Conservation (phyloP, 2,113 vertebrate species). For the Poecilia latipinna region DNA sequence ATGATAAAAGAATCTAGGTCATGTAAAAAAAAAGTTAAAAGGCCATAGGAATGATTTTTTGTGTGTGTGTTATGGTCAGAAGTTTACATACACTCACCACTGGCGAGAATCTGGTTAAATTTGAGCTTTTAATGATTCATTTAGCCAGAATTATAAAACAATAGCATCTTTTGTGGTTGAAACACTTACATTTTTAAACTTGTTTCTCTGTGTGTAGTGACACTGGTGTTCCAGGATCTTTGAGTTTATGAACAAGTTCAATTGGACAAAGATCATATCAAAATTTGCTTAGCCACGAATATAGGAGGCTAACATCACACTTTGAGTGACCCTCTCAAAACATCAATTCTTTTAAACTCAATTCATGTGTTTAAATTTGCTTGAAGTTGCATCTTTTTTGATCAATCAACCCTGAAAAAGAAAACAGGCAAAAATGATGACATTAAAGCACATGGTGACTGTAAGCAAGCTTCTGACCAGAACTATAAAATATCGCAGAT, state of each 20-base stretch:
- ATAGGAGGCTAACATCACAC: not conserved
- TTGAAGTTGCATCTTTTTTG: too few species aligned
- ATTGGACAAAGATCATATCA: not conserved
- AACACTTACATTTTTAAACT: not conserved
- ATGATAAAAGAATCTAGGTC: not conserved
- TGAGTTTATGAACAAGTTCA: not conserved
- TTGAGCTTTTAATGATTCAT: too few species aligned
- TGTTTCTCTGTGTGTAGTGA: not conserved
- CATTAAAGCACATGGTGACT: not conserved
- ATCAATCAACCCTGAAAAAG: not conserved
- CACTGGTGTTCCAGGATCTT: not conserved
- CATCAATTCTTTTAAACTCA: too few species aligned
- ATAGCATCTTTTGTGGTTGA: too few species aligned
- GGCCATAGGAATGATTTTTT: constrained; percentile 5
- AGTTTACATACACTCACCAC: too few species aligned
- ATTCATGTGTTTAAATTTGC: too few species aligned
- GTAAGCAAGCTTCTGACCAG: not conserved
- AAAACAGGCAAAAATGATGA: not conserved
- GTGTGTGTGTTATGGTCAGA: not conserved
- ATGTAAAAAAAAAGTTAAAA: not conserved
- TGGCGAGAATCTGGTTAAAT: too few species aligned
- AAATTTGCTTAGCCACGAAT: not conserved
- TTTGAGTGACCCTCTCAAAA: not conserved
- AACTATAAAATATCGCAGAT: constrained; percentile 2
- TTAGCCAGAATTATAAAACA: too few species aligned